Conservation (phyloP, 1,140 invertebrate species). For the Cecropterus lyciades region DNA sequence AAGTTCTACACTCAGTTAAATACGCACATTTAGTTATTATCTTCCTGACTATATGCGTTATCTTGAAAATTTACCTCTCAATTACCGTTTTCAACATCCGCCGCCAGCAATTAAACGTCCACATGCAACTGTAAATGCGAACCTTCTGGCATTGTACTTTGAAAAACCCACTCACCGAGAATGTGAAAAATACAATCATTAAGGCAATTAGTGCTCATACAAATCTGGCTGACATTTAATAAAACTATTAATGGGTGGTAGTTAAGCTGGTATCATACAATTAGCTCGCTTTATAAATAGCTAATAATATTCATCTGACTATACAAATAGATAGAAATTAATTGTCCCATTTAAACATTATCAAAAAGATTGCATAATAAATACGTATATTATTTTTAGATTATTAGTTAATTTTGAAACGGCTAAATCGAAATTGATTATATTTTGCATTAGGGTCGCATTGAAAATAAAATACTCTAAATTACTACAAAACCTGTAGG, state of each 20-base stretch:
- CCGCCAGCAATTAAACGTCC: slow-evolving; percentile 71
- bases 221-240: slow-evolving; percentile 64
- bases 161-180: slow-evolving; percentile 71
- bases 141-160: slow-evolving; percentile 70
- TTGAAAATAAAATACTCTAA: too few relatives aligned
- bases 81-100: slow-evolving; percentile 76
- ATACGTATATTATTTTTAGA: too few relatives aligned
- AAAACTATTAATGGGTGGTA: slow-evolving; percentile 63
- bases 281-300: too few relatives aligned
- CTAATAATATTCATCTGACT: too few relatives aligned
- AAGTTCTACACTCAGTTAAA: slow-evolving; percentile 32
- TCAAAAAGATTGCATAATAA: too few relatives aligned
- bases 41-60: slow-evolving; percentile 58
- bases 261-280: slow-evolving; percentile 1
- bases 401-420: too few relatives aligned
- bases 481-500: too few relatives aligned
- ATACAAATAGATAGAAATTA: too few relatives aligned
- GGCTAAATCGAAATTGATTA: too few relatives aligned
- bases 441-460: too few relatives aligned
- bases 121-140: slow-evolving; percentile 76
- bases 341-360: too few relatives aligned
- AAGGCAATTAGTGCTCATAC: slow-evolving; percentile 72
- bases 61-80: slow-evolving; percentile 68
- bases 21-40: slow-evolving; percentile 45
- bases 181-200: slow-evolving; percentile 76